These are phyloP conservation scores for Nasonia vitripennis DNA, from an alignment of 1,140 invertebrate genomes.

Conservation along the genomic window DNA sequence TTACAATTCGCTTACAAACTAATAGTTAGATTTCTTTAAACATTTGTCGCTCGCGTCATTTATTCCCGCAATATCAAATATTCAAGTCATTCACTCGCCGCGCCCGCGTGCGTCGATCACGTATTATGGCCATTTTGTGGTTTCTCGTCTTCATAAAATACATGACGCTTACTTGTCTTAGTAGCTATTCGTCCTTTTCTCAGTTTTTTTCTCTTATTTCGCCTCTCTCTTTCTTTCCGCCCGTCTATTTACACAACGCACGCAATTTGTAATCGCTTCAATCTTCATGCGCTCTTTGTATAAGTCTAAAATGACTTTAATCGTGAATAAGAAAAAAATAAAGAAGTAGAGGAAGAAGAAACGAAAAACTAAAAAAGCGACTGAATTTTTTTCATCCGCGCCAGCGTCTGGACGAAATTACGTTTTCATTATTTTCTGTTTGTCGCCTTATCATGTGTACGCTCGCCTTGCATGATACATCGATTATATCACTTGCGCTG, in stretches of 20 bases:
- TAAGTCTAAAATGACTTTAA: conserved; percentile 54
- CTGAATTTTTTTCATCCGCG: conserved; percentile 37
- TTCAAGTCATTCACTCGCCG: conserved; percentile 27
- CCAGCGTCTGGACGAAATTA: conserved; percentile 47
- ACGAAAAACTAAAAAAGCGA: conserved; percentile 20
- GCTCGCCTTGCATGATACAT: background rate
- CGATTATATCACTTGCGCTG: background rate
- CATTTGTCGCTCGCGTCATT: conserved; percentile 35
- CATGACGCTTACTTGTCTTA: background rate
- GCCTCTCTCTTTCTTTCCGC: background rate
- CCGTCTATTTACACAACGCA: conserved; percentile 34
- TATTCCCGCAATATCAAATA: conserved; percentile 1
- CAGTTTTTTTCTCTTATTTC: background rate
- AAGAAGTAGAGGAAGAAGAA: conserved; percentile 34
- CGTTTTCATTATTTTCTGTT: conserved; percentile 17
- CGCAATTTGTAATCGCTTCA: background rate
- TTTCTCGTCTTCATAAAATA: conserved; percentile 8
- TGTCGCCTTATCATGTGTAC: background rate
- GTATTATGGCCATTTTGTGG: conserved; percentile 63
- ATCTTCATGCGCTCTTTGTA: conserved; percentile 41
- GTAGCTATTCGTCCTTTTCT: conserved; percentile 24
- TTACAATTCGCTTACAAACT: conserved; percentile 57
- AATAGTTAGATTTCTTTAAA: conserved; percentile 61
- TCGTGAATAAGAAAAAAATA: conserved; percentile 38
- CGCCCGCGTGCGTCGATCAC: conserved; percentile 53